Conservation (phyloP, 2,113 vertebrate species). For the Nestor notabilis region DNA sequence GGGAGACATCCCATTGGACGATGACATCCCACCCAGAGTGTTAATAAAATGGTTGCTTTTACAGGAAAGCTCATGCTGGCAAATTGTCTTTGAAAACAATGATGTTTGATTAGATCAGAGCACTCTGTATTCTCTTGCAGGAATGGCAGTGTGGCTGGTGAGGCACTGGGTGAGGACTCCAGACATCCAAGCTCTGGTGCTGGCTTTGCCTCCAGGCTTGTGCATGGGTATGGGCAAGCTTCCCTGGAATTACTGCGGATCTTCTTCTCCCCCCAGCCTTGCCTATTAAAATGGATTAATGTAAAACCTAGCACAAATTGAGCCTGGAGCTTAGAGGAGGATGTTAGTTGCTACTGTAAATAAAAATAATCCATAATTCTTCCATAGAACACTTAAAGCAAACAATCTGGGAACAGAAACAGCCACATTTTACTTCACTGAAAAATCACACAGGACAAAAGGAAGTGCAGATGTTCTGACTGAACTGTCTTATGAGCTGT, state of each 20-base stretch:
- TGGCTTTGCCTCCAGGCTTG: neutral
- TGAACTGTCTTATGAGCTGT: slow-evolving; percentile 55
- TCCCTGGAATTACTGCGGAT: neutral
- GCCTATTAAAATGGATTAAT: neutral
- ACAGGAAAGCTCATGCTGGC: slow-evolving; percentile 22
- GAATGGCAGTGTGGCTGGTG: neutral
- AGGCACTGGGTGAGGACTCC: neutral
- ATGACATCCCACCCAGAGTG: neutral
- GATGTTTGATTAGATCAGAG: slow-evolving; percentile 18
- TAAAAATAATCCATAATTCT: slow-evolving; percentile 53
- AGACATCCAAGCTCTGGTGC: neutral
- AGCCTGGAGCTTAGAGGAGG: neutral
- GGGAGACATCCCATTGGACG: neutral
- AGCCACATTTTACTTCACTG: neutral
- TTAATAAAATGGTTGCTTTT: slow-evolving; percentile 50
- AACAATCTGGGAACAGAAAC: slow-evolving; percentile 48
- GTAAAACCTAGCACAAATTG: slow-evolving; percentile 3
- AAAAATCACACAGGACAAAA: slow-evolving; percentile 51
- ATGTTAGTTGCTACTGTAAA: slow-evolving; percentile 33
- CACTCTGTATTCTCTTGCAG: neutral
- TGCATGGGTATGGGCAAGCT: accelerated
- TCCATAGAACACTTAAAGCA: slow-evolving; percentile 33
- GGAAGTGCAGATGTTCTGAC: slow-evolving; percentile 59
- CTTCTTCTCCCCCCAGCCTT: neutral
- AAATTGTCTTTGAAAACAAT: slow-evolving; percentile 57